Percentiles rank a stretch among this genome's conserved stretches.
These are phyloP conservation scores for Xyrauchen texanus DNA, from an alignment of 2,113 vertebrate genomes.

Conservation along the genomic window DNA sequence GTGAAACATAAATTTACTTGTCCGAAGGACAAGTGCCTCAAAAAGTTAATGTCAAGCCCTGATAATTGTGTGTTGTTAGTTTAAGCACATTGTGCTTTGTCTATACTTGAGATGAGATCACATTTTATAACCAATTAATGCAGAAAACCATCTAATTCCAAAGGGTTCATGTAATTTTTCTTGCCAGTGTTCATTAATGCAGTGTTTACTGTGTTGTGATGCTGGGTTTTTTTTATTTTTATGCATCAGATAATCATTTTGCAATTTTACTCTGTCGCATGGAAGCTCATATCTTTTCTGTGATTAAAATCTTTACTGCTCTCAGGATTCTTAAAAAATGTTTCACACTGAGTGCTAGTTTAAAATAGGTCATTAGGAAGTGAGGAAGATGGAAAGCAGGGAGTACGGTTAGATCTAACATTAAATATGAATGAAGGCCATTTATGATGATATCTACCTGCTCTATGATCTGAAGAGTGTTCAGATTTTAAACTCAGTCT, in stretches of 20 bases:
- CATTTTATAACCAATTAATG: too few relatives aligned
- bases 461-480: conserved; percentile 38
- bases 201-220: background rate
- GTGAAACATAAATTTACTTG: too few relatives aligned
- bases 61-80: too few relatives aligned
- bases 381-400: conserved; percentile 45
- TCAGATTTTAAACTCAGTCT: conserved; percentile 13
- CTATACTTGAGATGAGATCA: too few relatives aligned
- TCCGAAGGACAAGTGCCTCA: too few relatives aligned
- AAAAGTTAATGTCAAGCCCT: too few relatives aligned
- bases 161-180: too few relatives aligned
- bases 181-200: background rate
- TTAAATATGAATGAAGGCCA: conserved; percentile 69
- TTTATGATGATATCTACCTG: conserved; percentile 57
- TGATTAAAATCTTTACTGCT: conserved; percentile 44
- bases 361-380: conserved; percentile 76
- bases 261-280: background rate
- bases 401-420: conserved; percentile 56
- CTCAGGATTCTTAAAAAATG: conserved; percentile 42
- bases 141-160: too few relatives aligned
- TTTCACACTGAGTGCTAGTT: conserved; percentile 60
- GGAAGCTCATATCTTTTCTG: conserved; percentile 2
- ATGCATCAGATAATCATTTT: background rate
- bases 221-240: background rate
- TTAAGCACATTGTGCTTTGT: too few relatives aligned